These are phyloP conservation scores for Stercorarius parasiticus DNA, from an alignment of 2,113 vertebrate species.

Conservation along the genomic window DNA sequence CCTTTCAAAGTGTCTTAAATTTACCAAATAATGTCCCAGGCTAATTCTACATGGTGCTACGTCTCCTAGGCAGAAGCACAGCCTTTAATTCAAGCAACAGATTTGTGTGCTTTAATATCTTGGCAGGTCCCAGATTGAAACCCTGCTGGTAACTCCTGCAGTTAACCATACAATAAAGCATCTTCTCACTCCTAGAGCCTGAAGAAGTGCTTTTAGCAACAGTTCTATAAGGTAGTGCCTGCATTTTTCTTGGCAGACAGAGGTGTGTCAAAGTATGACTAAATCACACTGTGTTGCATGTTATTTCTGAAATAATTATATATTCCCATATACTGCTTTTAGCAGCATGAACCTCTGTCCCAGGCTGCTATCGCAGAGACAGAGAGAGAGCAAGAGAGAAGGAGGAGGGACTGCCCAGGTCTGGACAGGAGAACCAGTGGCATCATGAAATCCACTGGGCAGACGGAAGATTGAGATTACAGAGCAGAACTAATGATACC, in stretches of 20 bases:
- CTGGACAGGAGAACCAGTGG: background rate
- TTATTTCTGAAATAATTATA: slow-evolving; percentile 44
- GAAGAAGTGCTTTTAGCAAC: slow-evolving; percentile 47
- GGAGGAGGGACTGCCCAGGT: background rate
- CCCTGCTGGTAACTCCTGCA: slow-evolving; percentile 53
- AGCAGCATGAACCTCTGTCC: background rate
- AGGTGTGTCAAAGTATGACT: slow-evolving; percentile 59
- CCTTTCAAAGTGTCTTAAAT: background rate
- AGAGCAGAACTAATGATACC: background rate
- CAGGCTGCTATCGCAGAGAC: background rate
- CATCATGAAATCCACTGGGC: background rate
- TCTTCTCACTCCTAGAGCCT: slow-evolving; percentile 37
- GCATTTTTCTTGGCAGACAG: slow-evolving; percentile 65
- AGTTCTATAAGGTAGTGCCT: slow-evolving; percentile 17
- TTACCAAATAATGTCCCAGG: background rate
- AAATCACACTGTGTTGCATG: slow-evolving; percentile 28
- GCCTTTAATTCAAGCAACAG: slow-evolving; percentile 22
- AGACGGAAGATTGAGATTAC: background rate
- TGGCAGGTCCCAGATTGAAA: slow-evolving; percentile 36
- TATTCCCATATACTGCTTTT: background rate
- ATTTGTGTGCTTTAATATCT: slow-evolving; percentile 16
- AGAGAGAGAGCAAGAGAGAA: background rate
- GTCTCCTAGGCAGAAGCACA: background rate
- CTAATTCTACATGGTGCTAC: background rate
- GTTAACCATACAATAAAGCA: slow-evolving; percentile 15